Base-by-base conservation (phyloP, 64 coral and sea anemone genomes). In the Platygyra sinensis region DNA sequence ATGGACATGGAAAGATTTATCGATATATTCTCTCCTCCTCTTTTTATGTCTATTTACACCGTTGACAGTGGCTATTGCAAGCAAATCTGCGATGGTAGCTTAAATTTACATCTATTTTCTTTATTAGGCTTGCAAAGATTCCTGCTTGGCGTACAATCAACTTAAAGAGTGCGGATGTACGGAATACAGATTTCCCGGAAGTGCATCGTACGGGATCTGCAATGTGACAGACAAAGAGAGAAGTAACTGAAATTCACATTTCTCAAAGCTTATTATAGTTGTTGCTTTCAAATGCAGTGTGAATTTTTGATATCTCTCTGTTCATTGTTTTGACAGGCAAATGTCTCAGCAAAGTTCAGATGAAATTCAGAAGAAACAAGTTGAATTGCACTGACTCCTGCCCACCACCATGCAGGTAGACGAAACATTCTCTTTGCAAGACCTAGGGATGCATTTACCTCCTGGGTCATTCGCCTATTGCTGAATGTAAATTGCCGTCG, bases 101-200 rank as follows among this genome's bases (percentile, higher is more conserved):
- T 36, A 1, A 1, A 36, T 36, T 36, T 3, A 36, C 33, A 36
- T 36, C 33, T 36, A 3, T 36, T 57, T 57, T 7, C n/a, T 3
- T 24, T 50, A 10, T n/a, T 22, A 85, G 81, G 81, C 81, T 52
- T 85, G 81, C 28, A 85, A 71, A 85, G 63, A 85, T 71, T 85
- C 81, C 24, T 85, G 81, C 38, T 52, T 85, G 62, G 81, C 81
- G 2, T 85, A 85, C 81, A 85, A 85, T 85, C 62, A 85, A 31
- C 81, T 33, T 12, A 11, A n/a, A 69, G n/a, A 25, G 65, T 69
- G 65, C 10, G 6, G 24, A 69, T 69, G 65, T 28, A 69, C 29
- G 65, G 22, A 69, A 25, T 69, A 69, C 65, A 24, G 25, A 25
- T 69, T 69, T 28, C 65, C 65, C 6, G 65, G 65, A 69, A 69